Conservation (phyloP, 2,797 vertebrate genomes). For the Hoplostethus mediterraneus region DNA sequence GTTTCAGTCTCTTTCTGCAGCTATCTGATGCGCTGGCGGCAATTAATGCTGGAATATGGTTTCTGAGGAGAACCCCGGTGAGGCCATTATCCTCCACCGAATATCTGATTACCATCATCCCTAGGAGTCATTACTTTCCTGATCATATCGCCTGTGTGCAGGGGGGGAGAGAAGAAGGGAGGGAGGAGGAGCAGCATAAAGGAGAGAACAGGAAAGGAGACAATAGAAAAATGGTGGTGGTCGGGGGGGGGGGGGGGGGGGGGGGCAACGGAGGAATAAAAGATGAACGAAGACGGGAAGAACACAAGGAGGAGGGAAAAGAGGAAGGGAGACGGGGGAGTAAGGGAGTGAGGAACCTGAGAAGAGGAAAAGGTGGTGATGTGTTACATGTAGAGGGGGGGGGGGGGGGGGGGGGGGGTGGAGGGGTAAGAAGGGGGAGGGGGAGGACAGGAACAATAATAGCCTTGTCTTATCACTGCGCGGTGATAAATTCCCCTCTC, state of each 20-base stretch:
- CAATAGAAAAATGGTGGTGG: conserved; percentile 10
- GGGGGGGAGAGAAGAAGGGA: neutral
- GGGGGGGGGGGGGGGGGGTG: conserved; percentile 23
- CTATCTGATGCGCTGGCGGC: conserved; percentile 27
- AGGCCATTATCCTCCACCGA: conserved; percentile 61
- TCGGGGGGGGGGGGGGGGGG: conserved; percentile 23
- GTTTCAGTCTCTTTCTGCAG: neutral
- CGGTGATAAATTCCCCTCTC: conserved; percentile 78
- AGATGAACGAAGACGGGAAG: conserved; percentile 42
- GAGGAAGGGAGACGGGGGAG: conserved; percentile 33
- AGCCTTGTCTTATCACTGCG: conserved; percentile 78
- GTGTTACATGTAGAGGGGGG: neutral
- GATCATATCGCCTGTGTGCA: conserved; percentile 47
- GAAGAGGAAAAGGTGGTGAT: neutral
- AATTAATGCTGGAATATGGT: conserved; percentile 54
- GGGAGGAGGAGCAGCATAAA: neutral
- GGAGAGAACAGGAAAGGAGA: conserved; percentile 6
- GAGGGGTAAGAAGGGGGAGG: conserved; percentile 30
- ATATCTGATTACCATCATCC: conserved; percentile 57
- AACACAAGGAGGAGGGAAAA: conserved; percentile 18
- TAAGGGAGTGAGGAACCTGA: neutral
- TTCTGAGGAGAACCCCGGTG: conserved; percentile 37
- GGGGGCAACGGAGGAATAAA: conserved; percentile 31
- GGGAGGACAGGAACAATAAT: conserved; percentile 79
- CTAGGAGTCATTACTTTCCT: conserved; percentile 57